Conservation (phyloP, 2,113 vertebrate species). For the Pseudorectes ferrugineus region DNA sequence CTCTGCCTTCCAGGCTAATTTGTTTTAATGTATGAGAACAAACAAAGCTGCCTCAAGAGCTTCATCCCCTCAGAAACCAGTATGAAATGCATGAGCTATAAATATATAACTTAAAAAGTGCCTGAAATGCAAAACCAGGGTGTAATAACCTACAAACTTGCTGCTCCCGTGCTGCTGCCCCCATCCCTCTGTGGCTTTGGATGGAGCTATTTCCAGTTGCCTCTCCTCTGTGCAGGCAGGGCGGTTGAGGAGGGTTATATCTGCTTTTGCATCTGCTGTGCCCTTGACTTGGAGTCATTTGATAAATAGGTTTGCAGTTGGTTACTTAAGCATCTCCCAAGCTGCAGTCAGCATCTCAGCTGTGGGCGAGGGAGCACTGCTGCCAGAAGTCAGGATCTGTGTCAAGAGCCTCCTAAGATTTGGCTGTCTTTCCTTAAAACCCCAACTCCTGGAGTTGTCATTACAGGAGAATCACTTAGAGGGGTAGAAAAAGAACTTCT, state of each 20-base stretch:
- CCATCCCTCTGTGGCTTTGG: not conserved
- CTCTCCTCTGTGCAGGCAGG: not conserved
- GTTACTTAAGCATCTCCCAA: conserved; percentile 4
- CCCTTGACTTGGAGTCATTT: not conserved
- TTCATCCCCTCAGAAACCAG: not conserved
- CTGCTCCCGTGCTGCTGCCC: not conserved
- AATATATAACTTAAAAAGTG: not conserved
- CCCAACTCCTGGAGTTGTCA: not conserved
- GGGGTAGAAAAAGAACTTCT: not conserved
- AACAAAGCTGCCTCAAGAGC: not conserved
- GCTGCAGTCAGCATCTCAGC: not conserved
- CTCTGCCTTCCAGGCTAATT: not conserved
- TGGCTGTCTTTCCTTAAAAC: not conserved
- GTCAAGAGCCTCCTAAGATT: not conserved
- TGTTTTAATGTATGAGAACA: not conserved
- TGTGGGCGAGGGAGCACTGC: not conserved
- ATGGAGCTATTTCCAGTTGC: not conserved
- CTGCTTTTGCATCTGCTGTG: not conserved
- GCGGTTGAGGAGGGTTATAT: not conserved
- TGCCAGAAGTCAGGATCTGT: conserved; percentile 36
- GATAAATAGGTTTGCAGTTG: conserved; percentile 31
- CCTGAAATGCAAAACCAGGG: not conserved
- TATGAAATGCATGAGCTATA: not conserved
- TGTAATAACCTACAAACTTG: not conserved
- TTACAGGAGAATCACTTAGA: not conserved